These are phyloP conservation scores for Drosophila phalerata DNA, from an alignment of 2,888 invertebrate genomes.

Conservation along the genomic window DNA sequence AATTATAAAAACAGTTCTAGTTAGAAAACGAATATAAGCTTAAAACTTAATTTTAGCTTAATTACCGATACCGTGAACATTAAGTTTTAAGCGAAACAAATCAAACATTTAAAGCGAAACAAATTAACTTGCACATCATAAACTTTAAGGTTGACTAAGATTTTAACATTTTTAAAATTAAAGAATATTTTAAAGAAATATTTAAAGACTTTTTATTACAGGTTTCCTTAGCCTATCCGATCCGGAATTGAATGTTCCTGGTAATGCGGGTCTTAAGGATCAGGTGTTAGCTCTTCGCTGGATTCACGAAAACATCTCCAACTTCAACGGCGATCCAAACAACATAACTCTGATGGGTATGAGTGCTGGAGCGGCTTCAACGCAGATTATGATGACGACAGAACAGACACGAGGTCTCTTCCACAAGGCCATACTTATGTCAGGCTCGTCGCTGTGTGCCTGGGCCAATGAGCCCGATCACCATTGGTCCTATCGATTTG, in stretches of 20 bases:
- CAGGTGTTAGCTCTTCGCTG: conserved; percentile 86
- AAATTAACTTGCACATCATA: background rate
- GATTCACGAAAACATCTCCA: conserved; percentile 85
- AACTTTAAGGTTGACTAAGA: background rate
- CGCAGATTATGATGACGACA: conserved; percentile 85
- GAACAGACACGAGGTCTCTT: conserved; percentile 85
- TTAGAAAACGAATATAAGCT: background rate
- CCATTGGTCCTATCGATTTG: conserved; percentile 80
- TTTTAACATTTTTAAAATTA: too few relatives aligned
- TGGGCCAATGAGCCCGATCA: conserved; percentile 78
- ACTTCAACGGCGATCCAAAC: conserved; percentile 86
- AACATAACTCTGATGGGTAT: conserved; percentile 86
- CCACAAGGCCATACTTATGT: conserved; percentile 83
- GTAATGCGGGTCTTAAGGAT: conserved; percentile 87
- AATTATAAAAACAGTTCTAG: background rate
- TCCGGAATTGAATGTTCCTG: conserved; percentile 85
- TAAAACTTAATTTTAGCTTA: background rate
- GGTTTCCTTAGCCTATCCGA: conserved; percentile 86
- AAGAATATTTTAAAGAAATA: background rate
- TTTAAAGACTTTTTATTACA: conserved; percentile 40
- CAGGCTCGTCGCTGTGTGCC: conserved; percentile 76
- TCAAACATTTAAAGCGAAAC: background rate
- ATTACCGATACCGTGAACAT: background rate
- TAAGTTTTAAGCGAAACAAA: background rate
- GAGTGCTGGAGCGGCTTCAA: conserved; percentile 86